Evolutionary conservation across 2,113 vertebrate genomes (phyloP).

Genomic region (Lagopus muta): DNA sequence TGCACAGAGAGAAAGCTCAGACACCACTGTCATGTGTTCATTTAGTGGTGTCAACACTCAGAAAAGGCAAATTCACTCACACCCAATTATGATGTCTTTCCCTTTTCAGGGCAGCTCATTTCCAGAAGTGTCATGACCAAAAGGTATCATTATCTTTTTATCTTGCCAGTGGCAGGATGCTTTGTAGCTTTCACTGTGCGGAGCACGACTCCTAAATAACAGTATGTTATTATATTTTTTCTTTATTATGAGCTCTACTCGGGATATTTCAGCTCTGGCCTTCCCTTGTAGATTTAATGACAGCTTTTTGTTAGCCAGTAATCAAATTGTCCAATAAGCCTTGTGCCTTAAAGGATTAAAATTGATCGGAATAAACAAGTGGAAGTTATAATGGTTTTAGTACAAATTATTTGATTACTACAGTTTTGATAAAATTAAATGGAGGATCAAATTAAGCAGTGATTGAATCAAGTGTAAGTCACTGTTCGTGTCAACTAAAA

Average conservation of each 20-base stretch:
- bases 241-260: neutral
- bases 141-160: constrained; percentile 3
- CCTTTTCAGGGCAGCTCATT: neutral
- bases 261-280: neutral
- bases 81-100: neutral
- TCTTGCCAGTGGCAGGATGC: neutral
- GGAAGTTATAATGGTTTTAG: constrained; percentile 46
- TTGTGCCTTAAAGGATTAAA: constrained; percentile 28
- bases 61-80: neutral
- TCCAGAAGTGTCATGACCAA: neutral
- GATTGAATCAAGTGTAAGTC: constrained; percentile 58
- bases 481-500: neutral
- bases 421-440: constrained; percentile 61
- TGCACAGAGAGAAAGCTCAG: neutral
- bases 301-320: neutral
- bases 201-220: constrained; percentile 16
- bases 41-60: neutral
- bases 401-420: constrained; percentile 48
- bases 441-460: constrained; percentile 58
- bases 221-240: neutral
- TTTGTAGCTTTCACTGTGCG: neutral
- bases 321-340: constrained; percentile 36
- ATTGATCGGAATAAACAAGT: constrained; percentile 55
- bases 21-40: neutral
- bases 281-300: constrained; percentile 17